These are phyloP conservation scores for Hippocampus comes DNA, from an alignment of 2,113 vertebrate genomes.

Conservation along the genomic window DNA sequence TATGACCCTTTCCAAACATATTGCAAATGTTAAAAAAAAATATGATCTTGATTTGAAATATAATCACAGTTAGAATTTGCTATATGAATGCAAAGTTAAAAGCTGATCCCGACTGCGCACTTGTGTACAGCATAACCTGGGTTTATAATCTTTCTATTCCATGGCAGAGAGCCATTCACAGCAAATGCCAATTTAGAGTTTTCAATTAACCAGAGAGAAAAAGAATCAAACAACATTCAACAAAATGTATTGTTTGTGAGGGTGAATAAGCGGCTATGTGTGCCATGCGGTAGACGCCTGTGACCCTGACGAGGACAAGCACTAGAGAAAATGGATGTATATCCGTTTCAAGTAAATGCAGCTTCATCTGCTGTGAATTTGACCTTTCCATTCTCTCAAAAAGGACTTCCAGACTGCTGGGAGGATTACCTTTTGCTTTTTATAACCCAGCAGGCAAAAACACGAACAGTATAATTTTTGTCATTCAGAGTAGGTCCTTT, in stretches of 20 bases:
- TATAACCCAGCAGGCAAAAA: conserved; percentile 12
- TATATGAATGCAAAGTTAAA: too few species aligned
- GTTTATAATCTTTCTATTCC: too few species aligned
- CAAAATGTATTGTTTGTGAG: neutral
- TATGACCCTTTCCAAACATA: too few species aligned
- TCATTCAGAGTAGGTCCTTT: conserved; percentile 15
- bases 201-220: too few species aligned
- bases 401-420: neutral
- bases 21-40: too few species aligned
- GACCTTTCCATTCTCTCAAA: conserved; percentile 13
- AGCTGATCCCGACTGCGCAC: too few species aligned
- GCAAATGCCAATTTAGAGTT: too few species aligned
- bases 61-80: too few species aligned
- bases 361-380: neutral
- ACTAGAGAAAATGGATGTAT: neutral
- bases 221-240: too few species aligned
- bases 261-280: neutral
- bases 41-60: too few species aligned
- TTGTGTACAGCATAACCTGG: too few species aligned
- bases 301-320: neutral
- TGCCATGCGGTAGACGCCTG: neutral
- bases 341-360: neutral
- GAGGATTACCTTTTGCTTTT: neutral
- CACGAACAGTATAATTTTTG: conserved; percentile 7
- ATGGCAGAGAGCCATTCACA: too few species aligned